Evolutionary conservation across 53 echinoderm and acorn worm species (phyloP), one percentile per base, ranked within the genome.

Genomic region (Antedon mediterranea): DNA sequence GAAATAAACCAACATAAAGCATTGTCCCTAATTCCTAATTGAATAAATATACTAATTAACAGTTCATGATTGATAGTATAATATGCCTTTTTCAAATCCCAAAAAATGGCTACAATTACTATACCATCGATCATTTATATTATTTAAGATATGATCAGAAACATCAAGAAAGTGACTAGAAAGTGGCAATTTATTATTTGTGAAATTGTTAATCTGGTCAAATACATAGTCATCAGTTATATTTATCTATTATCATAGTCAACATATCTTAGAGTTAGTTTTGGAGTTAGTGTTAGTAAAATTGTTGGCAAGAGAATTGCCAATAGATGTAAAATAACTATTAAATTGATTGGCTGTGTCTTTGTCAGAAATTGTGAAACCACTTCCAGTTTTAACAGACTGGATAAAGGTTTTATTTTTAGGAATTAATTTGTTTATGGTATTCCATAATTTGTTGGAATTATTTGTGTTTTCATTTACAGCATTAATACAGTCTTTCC

Each of bases 401-500:
- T 30, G 11, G 30, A 78, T 28, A 9, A 78, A 26, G 28, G 34
- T 31, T 34, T 76, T 76, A 33, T 5, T 76, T 76, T 76, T 76
- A 76, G 77, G 77, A 33, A 76, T 76, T 5, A 76, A 43, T 57
- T 78, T 78, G 32, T 43, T 78, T 0, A 78, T 78, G 43, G 78
- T 78, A 18, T 78, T 78, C 78, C 78, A 78, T 78, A 78, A 78
- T 15, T 42, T 41, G 28, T 78, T 78, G 43, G 78, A 78, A 43
- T 78, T 42, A 14, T 78, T 37, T 15, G 44, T 30, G 43, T 78
- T 78, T 29, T 78, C 43, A 28, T 78, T 57, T 29, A 78, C 43
- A 13, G 43, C 78, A 28, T 27, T 78, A 43, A 13, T 43, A 28
- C 44, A 78, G 43, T 26, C 43, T 4, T 78, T 78, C 23, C 15